Conservation (phyloP, 2,888 invertebrate genomes). For the Chrysina gloriosa region DNA sequence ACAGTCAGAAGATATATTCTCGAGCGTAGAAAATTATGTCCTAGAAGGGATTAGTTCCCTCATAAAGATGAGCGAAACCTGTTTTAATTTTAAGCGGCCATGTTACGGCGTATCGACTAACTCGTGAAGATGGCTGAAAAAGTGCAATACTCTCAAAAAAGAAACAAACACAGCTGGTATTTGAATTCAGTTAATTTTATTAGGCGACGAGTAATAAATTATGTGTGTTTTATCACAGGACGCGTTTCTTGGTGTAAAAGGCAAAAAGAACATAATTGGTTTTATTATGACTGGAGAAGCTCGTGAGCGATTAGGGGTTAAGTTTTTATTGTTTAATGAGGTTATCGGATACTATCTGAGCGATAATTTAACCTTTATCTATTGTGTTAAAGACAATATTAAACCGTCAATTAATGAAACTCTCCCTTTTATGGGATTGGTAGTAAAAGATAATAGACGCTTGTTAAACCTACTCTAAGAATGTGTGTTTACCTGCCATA, state of each 20-base stretch:
- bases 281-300: not conserved
- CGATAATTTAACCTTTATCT: not conserved
- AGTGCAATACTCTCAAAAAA: not conserved
- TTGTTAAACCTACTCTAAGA: not conserved
- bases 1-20: not conserved
- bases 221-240: not conserved
- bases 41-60: not conserved
- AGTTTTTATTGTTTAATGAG: slow-evolving; percentile 21
- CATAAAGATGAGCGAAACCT: slow-evolving; percentile 2
- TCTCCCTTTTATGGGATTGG: not conserved
- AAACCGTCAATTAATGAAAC: not conserved
- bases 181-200: slow-evolving; percentile 15
- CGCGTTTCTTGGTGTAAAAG: not conserved
- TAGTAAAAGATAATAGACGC: not conserved
- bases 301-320: not conserved
- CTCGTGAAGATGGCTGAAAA: not conserved
- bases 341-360: slow-evolving; percentile 2
- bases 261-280: slow-evolving; percentile 5
- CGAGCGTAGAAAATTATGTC: slow-evolving; percentile 1
- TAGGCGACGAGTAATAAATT: not conserved
- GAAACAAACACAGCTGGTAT: not conserved
- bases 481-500: slow-evolving; percentile 77
- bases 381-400: not conserved
- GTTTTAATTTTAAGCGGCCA: not conserved
- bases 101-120: not conserved